These are phyloP conservation scores for Euzophera pinguis DNA, from an alignment of 2,888 invertebrate species.

Conservation along the genomic window DNA sequence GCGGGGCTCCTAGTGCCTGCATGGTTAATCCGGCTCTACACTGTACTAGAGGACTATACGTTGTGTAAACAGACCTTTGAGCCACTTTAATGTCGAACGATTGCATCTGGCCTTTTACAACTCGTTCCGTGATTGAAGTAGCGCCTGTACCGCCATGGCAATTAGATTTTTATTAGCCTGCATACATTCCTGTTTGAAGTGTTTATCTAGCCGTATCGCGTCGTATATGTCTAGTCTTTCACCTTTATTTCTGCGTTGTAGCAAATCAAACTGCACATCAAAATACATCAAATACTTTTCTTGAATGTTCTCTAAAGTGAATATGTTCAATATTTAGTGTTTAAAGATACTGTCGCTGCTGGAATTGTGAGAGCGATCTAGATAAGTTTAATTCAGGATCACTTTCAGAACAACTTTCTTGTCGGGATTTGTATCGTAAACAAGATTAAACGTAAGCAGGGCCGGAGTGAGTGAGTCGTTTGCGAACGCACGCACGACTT, in stretches of 20 bases:
- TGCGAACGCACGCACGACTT: constrained; percentile 32
- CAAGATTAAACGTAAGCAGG: constrained; percentile 50
- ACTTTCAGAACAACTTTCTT: constrained; percentile 48
- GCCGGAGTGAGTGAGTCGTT: constrained; percentile 35
- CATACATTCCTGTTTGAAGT: constrained; percentile 25
- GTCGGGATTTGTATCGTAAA: constrained; percentile 52
- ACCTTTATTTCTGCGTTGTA: neutral
- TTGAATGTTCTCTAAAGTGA: neutral
- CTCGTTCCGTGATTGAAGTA: constrained; percentile 41
- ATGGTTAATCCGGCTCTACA: constrained; percentile 21
- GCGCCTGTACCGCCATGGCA: constrained; percentile 35
- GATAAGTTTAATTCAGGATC: constrained; percentile 40
- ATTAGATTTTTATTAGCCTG: constrained; percentile 37
- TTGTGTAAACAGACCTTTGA: constrained; percentile 31
- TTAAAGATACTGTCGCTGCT: constrained; percentile 14
- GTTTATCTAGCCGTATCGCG: constrained; percentile 15
- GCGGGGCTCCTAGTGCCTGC: neutral
- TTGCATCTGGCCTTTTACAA: constrained; percentile 46
- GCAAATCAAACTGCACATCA: neutral
- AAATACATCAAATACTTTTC: neutral
- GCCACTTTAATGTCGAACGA: constrained; percentile 43
- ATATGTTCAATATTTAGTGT: constrained; percentile 19
- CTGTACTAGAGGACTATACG: constrained; percentile 26
- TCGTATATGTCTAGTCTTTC: neutral
- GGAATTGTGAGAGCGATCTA: constrained; percentile 30